phyloP scores from a whole-genome alignment of 2,113 vertebrate species.

The Lethenteron camtschaticum region DNA sequence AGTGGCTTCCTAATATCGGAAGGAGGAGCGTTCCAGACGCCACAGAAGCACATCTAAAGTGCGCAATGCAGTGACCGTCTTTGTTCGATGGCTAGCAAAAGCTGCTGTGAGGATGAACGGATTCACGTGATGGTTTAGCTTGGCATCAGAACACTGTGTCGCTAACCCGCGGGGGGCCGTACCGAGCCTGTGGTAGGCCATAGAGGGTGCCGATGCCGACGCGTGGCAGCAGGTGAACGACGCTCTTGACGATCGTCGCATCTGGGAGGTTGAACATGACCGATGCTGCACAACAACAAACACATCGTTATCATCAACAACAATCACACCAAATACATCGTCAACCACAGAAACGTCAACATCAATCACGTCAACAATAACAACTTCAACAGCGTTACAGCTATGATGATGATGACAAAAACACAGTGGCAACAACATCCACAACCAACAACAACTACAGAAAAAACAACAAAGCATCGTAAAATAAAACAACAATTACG shows the following conservation, averaged over 20 bases:
- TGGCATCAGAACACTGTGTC: neutral
- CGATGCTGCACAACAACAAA: constrained; percentile 28
- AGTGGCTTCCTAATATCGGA: too few species aligned
- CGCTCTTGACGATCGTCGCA: constrained; percentile 64
- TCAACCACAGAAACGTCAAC: neutral
- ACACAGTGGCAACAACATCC: too few species aligned
- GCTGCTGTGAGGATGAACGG: too few species aligned
- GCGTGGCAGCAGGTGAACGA: constrained; percentile 69
- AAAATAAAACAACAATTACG: too few species aligned
- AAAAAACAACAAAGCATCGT: too few species aligned
- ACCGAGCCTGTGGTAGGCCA: constrained; percentile 87
- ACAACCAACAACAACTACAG: too few species aligned
- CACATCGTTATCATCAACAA: neutral
- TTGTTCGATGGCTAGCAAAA: too few species aligned
- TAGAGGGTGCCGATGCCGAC: constrained; percentile 85
- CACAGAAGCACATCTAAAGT: too few species aligned
- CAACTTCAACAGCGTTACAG: too few species aligned
- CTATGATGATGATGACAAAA: too few species aligned
- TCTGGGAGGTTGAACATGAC: constrained; percentile 98
- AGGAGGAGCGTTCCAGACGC: too few species aligned
- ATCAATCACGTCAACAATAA: neutral
- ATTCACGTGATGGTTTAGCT: neutral
- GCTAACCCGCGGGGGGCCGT: constrained; percentile 4
- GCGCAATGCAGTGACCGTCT: too few species aligned
- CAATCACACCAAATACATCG: neutral